phyloP scores from a whole-genome alignment of 2,888 invertebrate genomes.

The Quadroppia sp. region DNA sequence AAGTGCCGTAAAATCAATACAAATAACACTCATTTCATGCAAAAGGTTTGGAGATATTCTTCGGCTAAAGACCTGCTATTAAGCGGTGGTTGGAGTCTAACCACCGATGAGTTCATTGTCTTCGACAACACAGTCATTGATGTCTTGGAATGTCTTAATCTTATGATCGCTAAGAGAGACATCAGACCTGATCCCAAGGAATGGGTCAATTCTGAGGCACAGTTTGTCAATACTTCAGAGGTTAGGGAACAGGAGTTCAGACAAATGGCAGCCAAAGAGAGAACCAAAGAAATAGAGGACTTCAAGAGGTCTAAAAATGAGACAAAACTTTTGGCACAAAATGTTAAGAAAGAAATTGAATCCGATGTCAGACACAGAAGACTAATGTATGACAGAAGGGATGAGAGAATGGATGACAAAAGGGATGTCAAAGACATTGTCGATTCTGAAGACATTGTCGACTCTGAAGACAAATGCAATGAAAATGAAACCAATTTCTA shows the following conservation, averaged over 20 bases:
- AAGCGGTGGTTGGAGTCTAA: background rate
- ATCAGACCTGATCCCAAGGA: conserved; percentile 12
- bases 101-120: background rate
- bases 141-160: background rate
- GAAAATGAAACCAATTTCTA: too few species aligned
- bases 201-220: conserved; percentile 1
- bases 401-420: background rate
- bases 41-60: conserved; percentile 13
- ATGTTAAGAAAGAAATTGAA: conserved; percentile 30
- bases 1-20: background rate
- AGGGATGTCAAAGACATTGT: background rate
- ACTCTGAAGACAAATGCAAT: too few species aligned
- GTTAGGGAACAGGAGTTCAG: background rate
- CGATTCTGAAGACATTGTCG: background rate
- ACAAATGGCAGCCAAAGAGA: background rate
- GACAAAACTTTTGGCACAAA: conserved; percentile 6
- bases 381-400: background rate
- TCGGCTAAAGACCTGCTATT: background rate
- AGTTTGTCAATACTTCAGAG: background rate
- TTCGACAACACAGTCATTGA: background rate
- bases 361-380: conserved; percentile 14
- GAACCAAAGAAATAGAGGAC: background rate
- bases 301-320: conserved; percentile 11
- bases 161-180: conserved; percentile 5
- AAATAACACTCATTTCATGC: background rate